These are phyloP conservation scores for Sebastes diaconus DNA, from an alignment of 2,797 vertebrate genomes.

Conservation along the genomic window DNA sequence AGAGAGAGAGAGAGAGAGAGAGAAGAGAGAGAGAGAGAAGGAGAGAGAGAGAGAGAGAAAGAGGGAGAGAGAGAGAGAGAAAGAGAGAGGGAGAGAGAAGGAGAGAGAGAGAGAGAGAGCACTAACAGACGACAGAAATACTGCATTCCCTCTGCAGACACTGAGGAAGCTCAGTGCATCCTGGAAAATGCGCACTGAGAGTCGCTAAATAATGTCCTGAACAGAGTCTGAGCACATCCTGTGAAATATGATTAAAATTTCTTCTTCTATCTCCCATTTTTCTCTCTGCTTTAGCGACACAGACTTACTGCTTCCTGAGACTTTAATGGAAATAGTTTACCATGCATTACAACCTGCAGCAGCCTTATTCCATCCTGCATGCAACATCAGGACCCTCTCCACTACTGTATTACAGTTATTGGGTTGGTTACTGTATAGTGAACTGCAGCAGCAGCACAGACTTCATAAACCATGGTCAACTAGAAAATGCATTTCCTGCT, in stretches of 20 bases:
- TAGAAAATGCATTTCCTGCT: no score
- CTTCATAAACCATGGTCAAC: no score
- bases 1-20: constrained; percentile 27
- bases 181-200: constrained; percentile 58
- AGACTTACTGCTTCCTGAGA: background rate
- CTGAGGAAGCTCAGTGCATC: constrained; percentile 32
- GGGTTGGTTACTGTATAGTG: background rate
- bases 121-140: constrained; percentile 57
- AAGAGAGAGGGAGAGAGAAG: background rate
- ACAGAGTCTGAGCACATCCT: constrained; percentile 4
- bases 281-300: background rate
- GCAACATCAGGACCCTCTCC: background rate
- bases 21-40: constrained; percentile 16
- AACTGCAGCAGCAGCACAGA: background rate
- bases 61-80: background rate
- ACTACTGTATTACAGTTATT: background rate
- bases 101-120: background rate
- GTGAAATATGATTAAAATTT: constrained; percentile 19
- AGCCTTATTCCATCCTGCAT: background rate
- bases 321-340: background rate
- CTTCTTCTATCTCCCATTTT: background rate
- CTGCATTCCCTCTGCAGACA: constrained; percentile 76
- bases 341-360: background rate
- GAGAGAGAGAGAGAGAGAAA: background rate
- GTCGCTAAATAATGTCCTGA: constrained; percentile 37